Evolutionary conservation across 2,888 invertebrate genomes (phyloP).

Genomic region (Tetheella fluctuosa): DNA sequence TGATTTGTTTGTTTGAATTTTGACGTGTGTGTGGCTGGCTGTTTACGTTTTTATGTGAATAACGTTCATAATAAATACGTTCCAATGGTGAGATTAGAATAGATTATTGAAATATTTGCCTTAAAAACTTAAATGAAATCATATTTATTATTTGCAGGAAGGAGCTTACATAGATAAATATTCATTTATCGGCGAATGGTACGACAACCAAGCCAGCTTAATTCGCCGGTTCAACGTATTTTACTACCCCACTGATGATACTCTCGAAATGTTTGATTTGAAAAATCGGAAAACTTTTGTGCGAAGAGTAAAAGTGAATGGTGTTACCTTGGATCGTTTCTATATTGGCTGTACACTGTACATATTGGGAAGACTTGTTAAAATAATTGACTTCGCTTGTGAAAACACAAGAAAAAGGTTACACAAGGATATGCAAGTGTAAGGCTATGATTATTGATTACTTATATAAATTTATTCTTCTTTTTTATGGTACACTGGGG

Average conservation of each 20-base stretch:
- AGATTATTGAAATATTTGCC: background rate
- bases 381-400: slow-evolving; percentile 89
- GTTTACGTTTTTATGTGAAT: too few species aligned
- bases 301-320: slow-evolving; percentile 87
- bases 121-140: background rate
- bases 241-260: slow-evolving; percentile 90
- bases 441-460: slow-evolving; percentile 39
- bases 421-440: slow-evolving; percentile 87
- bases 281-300: slow-evolving; percentile 87
- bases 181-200: slow-evolving; percentile 93
- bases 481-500: background rate
- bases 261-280: slow-evolving; percentile 91
- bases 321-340: slow-evolving; percentile 86
- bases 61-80: background rate
- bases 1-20: too few species aligned
- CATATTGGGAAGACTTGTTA: slow-evolving; percentile 89
- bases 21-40: too few species aligned
- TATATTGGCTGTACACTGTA: slow-evolving; percentile 89
- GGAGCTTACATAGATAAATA: slow-evolving; percentile 82
- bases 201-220: slow-evolving; percentile 90
- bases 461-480: background rate
- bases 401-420: slow-evolving; percentile 86
- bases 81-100: background rate
- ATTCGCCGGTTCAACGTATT: slow-evolving; percentile 90
- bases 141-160: slow-evolving; percentile 55